Evolutionary conservation across 2,888 invertebrate species (phyloP).

Genomic region (Aleiodes leptofemur): DNA sequence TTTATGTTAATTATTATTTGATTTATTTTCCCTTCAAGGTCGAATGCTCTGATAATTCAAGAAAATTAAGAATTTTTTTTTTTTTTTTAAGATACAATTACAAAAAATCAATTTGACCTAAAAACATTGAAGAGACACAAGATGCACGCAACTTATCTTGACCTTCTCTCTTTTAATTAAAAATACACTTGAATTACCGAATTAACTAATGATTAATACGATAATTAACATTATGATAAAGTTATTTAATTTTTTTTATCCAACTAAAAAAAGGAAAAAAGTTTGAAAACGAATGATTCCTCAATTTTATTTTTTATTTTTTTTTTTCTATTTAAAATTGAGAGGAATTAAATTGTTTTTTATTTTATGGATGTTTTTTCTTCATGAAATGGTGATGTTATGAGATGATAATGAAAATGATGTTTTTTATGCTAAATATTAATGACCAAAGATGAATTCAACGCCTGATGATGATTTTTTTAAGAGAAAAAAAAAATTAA

Average conservation of each 20-base stretch:
- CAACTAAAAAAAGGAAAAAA: too few relatives aligned
- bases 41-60: background rate
- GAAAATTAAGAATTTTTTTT: background rate
- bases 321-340: too few relatives aligned
- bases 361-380: constrained; percentile 12
- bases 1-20: background rate
- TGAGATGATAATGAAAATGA: constrained; percentile 45
- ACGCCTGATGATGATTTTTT: constrained; percentile 37
- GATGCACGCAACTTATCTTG: constrained; percentile 11
- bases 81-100: background rate
- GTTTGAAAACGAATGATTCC: too few relatives aligned
- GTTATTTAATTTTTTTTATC: too few relatives aligned
- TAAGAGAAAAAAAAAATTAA: constrained; percentile 33
- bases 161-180: constrained; percentile 10
- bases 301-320: too few relatives aligned
- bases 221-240: too few relatives aligned
- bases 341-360: background rate
- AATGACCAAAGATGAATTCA: constrained; percentile 36
- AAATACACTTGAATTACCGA: too few relatives aligned
- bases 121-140: constrained; percentile 15
- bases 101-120: constrained; percentile 3
- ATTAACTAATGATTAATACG: too few relatives aligned
- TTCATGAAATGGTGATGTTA: constrained; percentile 47
- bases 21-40: constrained; percentile 21
- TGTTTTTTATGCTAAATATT: constrained; percentile 18